Base-by-base conservation (phyloP, 2,113 vertebrate species). In the Dipodomys spectabilis region DNA sequence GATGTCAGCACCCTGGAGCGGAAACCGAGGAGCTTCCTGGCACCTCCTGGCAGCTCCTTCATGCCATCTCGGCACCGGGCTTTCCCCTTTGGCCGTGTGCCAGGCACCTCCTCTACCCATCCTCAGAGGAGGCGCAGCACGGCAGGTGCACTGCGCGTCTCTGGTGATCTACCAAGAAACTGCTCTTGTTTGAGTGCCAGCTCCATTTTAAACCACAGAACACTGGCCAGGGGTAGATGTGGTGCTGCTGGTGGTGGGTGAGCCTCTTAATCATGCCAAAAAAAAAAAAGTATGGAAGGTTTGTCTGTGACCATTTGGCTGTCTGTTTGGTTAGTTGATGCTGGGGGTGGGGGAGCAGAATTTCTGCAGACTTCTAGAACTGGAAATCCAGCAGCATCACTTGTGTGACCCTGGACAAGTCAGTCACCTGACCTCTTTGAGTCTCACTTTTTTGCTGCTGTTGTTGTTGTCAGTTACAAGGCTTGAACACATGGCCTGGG, bases 11-110 rank as follows among this genome's bases (percentile, higher is more conserved):
- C 87, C 84, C 80, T 62, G 81, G n/a, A 72, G 83, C 4, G 68
- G 84, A 91, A 80, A 62, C 4, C 0, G 15, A 30, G 39, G 80
- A 80, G 84, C 81, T 94, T 91, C 83, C 90, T 93, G 93, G 93
- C 87, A 83, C 71, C 86, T 92, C 44, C 49, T 75, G 27, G 28
- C 20, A n/a, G 92, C 79, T 78, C 44, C 68, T 90, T 95, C 30
- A 27, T 6, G 45, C 39, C 57, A 25, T 77, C 30, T 82, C n/a
- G 28, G 60, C 0, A 1, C 39, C 32, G 90, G 77, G 90, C 9
- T 91, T 96, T 96, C 60, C 93, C 93, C 84, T 53, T 77, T 80
- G 82, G 57, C 84, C 32, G 0, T 11, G 19, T 19, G 69, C 78
- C 84, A 68, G 67, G 60, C 35, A 44, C 44, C 73, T 91, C 65